A percentile compares a stretch with the other conserved stretches of the same genome.
phyloP scores from a whole-genome alignment of 2,113 vertebrate genomes.

The Malaclemys terrapin region DNA sequence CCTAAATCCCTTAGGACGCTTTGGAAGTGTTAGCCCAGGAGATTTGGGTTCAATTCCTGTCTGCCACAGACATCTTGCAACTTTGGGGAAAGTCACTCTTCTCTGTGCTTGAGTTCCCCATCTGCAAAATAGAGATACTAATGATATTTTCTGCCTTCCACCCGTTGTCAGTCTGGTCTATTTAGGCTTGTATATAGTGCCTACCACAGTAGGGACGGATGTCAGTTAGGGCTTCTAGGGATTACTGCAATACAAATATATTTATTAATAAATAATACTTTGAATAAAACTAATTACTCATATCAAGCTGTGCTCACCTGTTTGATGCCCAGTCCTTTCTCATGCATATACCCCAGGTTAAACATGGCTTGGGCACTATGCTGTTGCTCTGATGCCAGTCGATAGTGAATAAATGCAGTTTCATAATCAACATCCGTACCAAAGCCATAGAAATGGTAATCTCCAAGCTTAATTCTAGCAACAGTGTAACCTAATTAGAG shows the following conservation, averaged over 20 bases:
- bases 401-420: slow-evolving; percentile 97
- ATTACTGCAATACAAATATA: neutral
- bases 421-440: slow-evolving; percentile 98
- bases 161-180: neutral
- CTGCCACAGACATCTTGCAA: neutral
- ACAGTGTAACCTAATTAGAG: slow-evolving; percentile 91
- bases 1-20: neutral
- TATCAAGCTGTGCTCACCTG: slow-evolving; percentile 81
- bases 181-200: neutral
- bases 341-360: slow-evolving; percentile 98
- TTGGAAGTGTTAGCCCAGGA: neutral
- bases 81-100: neutral
- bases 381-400: slow-evolving; percentile 96
- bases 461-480: slow-evolving; percentile 96
- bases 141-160: neutral
- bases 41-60: neutral
- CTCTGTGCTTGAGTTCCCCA: neutral
- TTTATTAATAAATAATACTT: neutral
- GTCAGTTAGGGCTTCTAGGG: neutral
- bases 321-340: slow-evolving; percentile 97
- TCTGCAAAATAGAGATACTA: neutral
- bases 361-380: slow-evolving; percentile 99
- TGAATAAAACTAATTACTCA: neutral
- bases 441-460: slow-evolving; percentile 98
- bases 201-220: neutral